A percentile compares a stretch with the other conserved stretches of the same genome.
Evolutionary conservation across 2,888 invertebrate species (phyloP).

Genomic region (Prosopocoilus inquinatus): DNA sequence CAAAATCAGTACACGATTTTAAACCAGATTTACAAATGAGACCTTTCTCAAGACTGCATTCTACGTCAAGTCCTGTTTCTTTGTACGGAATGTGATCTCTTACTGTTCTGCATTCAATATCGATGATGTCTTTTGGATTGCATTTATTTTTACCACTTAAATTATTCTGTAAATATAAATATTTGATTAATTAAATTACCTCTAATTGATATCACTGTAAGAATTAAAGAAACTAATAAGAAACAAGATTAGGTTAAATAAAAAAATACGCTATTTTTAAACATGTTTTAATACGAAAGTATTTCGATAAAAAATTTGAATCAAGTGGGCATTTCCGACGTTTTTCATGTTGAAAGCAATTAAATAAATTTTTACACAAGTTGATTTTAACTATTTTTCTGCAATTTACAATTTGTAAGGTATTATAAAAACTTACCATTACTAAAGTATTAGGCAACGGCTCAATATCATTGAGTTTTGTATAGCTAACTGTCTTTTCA

Average conservation of each 20-base stretch:
- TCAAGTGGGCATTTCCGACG: no score
- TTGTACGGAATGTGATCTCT: constrained; percentile 61
- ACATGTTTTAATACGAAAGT: no score
- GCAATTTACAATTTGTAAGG: no score
- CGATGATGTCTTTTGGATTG: constrained; percentile 60
- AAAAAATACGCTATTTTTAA: no score
- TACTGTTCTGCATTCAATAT: constrained; percentile 75
- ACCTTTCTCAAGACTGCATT: constrained; percentile 73
- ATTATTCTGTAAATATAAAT: constrained; percentile 41
- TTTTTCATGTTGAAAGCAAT: no score
- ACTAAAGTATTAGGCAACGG: constrained; percentile 57
- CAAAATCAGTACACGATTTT: constrained; percentile 73
- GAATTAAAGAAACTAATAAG: neutral
- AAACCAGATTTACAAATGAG: constrained; percentile 59
- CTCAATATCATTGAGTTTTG: constrained; percentile 56
- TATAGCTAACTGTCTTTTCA: constrained; percentile 20
- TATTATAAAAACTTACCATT: constrained; percentile 58
- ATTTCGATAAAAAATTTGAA: no score
- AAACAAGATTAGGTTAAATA: no score
- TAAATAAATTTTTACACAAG: no score
- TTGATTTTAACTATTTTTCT: no score
- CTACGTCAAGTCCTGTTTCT: constrained; percentile 70
- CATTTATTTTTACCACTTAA: constrained; percentile 58
- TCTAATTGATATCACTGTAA: no score
- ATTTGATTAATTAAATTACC: neutral